Evolutionary conservation across 2,113 vertebrate species (phyloP).

Genomic region (Gymnocephalus cernua): DNA sequence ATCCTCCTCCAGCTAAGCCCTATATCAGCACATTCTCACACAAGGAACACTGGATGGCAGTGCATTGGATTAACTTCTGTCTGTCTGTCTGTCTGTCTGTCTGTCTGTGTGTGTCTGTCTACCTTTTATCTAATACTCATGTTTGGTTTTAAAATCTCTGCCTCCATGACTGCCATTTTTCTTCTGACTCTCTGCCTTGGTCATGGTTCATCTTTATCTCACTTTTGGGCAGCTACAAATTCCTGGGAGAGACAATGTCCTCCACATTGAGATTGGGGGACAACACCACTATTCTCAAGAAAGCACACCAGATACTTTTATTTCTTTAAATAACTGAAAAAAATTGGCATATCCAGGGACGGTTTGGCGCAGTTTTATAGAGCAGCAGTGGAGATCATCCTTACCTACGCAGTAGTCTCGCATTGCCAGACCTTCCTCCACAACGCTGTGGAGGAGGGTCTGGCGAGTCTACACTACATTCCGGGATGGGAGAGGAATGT

Average conservation of each 20-base stretch:
- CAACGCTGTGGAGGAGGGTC: too few relatives aligned
- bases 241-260: neutral
- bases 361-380: neutral
- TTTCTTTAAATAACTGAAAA: neutral
- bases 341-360: neutral
- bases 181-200: conserved; percentile 10
- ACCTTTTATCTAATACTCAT: conserved; percentile 32
- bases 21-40: conserved; percentile 67
- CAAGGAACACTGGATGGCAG: conserved; percentile 46
- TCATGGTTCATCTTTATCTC: conserved; percentile 15
- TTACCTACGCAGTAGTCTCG: neutral
- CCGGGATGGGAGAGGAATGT: too few relatives aligned
- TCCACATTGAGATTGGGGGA: neutral
- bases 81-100: conserved; percentile 43
- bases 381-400: neutral
- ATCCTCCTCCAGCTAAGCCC: conserved; percentile 67
- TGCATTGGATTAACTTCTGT: conserved; percentile 53
- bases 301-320: neutral
- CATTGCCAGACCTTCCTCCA: too few relatives aligned
- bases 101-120: conserved; percentile 16
- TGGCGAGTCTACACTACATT: too few relatives aligned
- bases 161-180: conserved; percentile 27
- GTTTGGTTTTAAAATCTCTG: conserved; percentile 33
- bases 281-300: neutral
- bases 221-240: neutral